Base-by-base conservation (phyloP, 2,113 vertebrate species). In the Eulemur rufifrons region DNA sequence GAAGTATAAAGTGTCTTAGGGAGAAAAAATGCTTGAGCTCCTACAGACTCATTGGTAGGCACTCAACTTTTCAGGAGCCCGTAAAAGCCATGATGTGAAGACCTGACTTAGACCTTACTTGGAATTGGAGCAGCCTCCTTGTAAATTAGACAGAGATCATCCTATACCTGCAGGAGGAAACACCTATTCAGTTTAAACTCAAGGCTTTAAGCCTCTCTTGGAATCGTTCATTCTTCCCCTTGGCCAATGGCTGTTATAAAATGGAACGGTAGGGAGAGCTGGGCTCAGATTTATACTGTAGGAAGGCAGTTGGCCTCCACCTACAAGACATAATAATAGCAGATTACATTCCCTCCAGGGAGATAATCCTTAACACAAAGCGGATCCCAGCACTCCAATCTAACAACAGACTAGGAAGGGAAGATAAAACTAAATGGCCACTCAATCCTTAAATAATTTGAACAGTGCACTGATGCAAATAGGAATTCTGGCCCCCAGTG, bases 311-410 rank as follows among this genome's bases (percentile, higher is more conserved):
- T 56, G 61, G 66, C 83, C 47, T 71, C 82, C 66, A 54, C 66
- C 88, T 66, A 5, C 42, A 54, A 95, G 77, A 80, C 50, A 32
- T n/a, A 69, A 17, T 52, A 80, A 90, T 5, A 45, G 73, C 29
- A 90, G 76, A 77, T 84, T 80, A 39, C 17, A 1, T 45, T 84
- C 64, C 66, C 82, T 87, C n/a, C 21, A 2, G 69, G 56, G 59
- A 95, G 88, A 87, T 92, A 63, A 93, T 91, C 74, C 86, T 89
- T 86, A 92, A 91, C 63, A 52, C 68, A 71, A 86, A 80, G 89
- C 86, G 93, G 95, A 93, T 68, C 68, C 64, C 14, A 42, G 74
- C 17, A 15, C 21, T 39, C 39, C 18, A 17, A 0, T 52, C 59
- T 80, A 71, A 87, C 15, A 92, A 64, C 89, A 92, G 76, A 77